Evolutionary conservation across 1,140 invertebrate species (phyloP), one percentile per base, ranked within the genome.

Genomic region (Panagrolaimus sp.): DNA sequence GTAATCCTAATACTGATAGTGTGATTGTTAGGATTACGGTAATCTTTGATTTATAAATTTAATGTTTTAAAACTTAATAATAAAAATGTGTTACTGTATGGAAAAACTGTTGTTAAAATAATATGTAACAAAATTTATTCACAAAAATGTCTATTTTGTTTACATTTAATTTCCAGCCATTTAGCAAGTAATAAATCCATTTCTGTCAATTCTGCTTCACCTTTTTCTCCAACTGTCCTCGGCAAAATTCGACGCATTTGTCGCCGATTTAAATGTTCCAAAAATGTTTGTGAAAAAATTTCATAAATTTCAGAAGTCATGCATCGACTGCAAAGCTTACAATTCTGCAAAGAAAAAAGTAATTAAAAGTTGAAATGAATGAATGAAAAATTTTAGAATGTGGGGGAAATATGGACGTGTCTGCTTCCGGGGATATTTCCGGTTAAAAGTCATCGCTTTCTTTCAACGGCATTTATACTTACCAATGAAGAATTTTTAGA

Each of bases 181-280:
- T 25, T 25, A 1, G 20, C 51, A 11, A 57, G 51, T 20, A 57
- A 9, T 2, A 25, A 57, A 57, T 57, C 51, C 11, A 16, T 27
- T 25, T 57, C 5, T 11, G 51, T 57, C 0, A 27, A 20, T 11
- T 20, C 20, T 4, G 51, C 51, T 25, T 57, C 51, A 57, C 51
- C 51, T 38, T 38, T 38, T 38, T 38, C 31, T 38, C 31, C 31
- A 38, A 38, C 2, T 4, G 2, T 38, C 20, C 51, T 20, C 4
- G 92, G 92, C 77, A 91, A 89, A 23, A 95, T 85, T 76, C 92
- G 86, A 80, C 88, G 88, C 82, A 89, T 92, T 72, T 90, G 89
- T 66, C 89, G 88, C 78, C 87, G 87, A 79, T 90, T 89, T 1
- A 89, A 82, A 82, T 92, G 90, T 78, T 96, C 92, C 45, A 87